A percentile compares a stretch with the other conserved stretches of the same genome.
Evolutionary conservation across 2,113 vertebrate genomes (phyloP).

Genomic region (Myotis davidii): DNA sequence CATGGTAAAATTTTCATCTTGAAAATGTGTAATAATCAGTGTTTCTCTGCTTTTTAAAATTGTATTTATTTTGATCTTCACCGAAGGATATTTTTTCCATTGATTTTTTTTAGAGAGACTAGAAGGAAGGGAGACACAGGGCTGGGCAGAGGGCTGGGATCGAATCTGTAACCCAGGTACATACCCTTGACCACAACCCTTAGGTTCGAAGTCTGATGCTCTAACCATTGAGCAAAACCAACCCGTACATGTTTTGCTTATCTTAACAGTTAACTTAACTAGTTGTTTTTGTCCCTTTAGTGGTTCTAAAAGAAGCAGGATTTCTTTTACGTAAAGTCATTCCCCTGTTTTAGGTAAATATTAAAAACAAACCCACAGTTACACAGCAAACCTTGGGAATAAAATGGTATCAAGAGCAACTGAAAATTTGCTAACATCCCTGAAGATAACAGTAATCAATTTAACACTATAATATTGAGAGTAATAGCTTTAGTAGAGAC

Average conservation of each 20-base stretch:
- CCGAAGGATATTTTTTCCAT: too few species aligned
- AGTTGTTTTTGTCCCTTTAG: not conserved
- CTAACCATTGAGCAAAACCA: too few species aligned
- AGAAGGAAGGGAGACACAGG: too few species aligned
- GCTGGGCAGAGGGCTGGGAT: too few species aligned
- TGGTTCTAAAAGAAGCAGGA: not conserved
- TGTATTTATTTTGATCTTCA: too few species aligned
- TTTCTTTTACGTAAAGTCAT: not conserved
- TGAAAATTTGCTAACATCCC: conserved; percentile 34
- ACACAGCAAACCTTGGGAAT: not conserved
- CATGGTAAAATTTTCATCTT: conserved; percentile 14
- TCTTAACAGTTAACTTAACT: conserved; percentile 4
- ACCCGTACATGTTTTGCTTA: too few species aligned
- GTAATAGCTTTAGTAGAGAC: not conserved
- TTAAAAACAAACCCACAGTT: not conserved
- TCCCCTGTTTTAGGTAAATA: not conserved
- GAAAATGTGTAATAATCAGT: not conserved
- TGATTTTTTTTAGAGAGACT: too few species aligned
- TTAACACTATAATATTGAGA: conserved; percentile 1
- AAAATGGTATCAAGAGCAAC: conserved; percentile 34
- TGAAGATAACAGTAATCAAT: not conserved
- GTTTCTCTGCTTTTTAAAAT: conserved; percentile 15
- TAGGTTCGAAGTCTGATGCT: too few species aligned
- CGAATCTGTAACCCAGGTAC: too few species aligned
- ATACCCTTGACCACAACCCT: too few species aligned